Percentiles rank a stretch among this genome's conserved stretches.
These are phyloP conservation scores for Bergia sp. DNA, from an alignment of 92 coral and sea anemone species.

Conservation along the genomic window DNA sequence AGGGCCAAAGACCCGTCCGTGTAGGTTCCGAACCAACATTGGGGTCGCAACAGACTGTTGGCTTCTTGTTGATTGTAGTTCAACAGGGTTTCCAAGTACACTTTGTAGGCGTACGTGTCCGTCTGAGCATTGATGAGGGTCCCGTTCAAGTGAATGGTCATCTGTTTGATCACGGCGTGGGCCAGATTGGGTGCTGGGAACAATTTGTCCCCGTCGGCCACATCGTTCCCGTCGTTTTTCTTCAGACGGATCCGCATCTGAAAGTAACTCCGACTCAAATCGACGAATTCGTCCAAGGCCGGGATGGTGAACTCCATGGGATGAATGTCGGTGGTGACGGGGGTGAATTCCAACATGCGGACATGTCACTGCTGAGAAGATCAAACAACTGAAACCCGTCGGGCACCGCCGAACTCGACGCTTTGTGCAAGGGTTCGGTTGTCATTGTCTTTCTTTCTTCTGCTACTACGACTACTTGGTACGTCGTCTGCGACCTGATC, in stretches of 20 bases:
- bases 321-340: not conserved
- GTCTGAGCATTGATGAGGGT: constrained; percentile 12
- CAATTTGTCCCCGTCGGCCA: not conserved
- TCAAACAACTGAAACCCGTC: not conserved
- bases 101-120: constrained; percentile 23
- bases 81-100: not conserved
- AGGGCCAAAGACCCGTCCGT: not conserved
- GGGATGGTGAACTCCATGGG: not conserved
- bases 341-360: not conserved
- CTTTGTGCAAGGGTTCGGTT: too few species aligned
- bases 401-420: too few species aligned
- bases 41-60: not conserved
- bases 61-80: not conserved
- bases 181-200: not conserved
- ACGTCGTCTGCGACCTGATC: too few species aligned
- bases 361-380: not conserved
- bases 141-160: not conserved
- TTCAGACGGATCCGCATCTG: not conserved
- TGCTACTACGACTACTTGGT: too few species aligned
- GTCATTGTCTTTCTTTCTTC: too few species aligned
- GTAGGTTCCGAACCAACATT: not conserved
- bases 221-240: not conserved
- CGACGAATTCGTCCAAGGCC: not conserved
- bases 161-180: not conserved
- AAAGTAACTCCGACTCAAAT: not conserved